Conservation (phyloP, 2,113 vertebrate species). For the Columba livia region DNA sequence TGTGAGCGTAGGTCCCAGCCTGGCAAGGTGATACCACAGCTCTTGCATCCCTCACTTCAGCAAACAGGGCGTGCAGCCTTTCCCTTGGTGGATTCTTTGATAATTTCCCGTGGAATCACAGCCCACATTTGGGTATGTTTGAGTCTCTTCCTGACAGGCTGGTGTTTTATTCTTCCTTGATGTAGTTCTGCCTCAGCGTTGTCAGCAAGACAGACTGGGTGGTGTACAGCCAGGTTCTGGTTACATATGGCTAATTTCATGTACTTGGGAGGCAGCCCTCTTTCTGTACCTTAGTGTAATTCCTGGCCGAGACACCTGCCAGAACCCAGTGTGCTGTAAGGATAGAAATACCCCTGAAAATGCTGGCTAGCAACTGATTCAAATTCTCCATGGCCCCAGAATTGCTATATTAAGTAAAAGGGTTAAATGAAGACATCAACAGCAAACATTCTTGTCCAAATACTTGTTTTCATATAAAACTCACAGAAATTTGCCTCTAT, state of each 20-base stretch:
- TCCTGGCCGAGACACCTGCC: not conserved
- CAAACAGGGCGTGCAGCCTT: not conserved
- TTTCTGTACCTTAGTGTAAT: not conserved
- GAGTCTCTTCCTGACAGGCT: not conserved
- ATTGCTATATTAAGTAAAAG: not conserved
- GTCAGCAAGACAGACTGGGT: not conserved
- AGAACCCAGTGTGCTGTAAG: not conserved
- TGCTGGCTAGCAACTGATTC: not conserved
- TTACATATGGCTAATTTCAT: not conserved
- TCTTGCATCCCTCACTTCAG: rapidly evolving
- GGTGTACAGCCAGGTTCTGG: not conserved
- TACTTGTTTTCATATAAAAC: not conserved
- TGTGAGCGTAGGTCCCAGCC: not conserved
- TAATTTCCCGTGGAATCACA: not conserved
- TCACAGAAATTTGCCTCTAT: not conserved
- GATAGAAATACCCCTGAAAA: not conserved
- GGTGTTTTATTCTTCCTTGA: not conserved
- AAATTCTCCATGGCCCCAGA: not conserved
- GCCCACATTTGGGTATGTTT: not conserved
- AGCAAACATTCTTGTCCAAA: not conserved
- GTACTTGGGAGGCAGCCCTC: rapidly evolving
- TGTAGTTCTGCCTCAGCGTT: not conserved
- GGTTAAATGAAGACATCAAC: not conserved
- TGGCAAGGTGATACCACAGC: rapidly evolving
- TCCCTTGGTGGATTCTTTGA: not conserved